Base-by-base conservation (phyloP, 2,888 invertebrate species). In the Flexamia atlantica region DNA sequence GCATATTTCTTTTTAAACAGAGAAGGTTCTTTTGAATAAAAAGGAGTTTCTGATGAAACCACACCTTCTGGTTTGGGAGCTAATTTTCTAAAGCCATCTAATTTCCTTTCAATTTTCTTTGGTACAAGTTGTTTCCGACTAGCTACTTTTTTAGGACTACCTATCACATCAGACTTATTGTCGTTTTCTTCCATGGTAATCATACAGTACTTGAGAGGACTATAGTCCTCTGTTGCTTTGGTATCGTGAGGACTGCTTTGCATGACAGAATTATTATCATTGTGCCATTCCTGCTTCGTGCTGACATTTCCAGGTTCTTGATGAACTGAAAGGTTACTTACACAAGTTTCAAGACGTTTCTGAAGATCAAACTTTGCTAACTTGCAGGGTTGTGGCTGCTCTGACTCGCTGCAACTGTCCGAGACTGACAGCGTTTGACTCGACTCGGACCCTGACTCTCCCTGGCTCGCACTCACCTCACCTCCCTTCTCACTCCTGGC, bases 181-280 rank as follows among this genome's bases (percentile, higher is more conserved):
- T 83, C 79, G 40, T 50, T 86, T 84, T 87, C 89, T 36, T 88
- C 88, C 88, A 89, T 88, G 40, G 88, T 89, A 82, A 89, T 89
- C 70, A 88, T 84, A 87, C 89, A 89, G 82, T 88, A 89, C 68
- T 88, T 89, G 36, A 89, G 82, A 12, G 89, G 84, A 46, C 72
- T 84, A 20, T 42, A 72, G 25, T 80, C 80, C 20, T 83, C 85
- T 10, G 76, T 23, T n/a, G 64, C 30, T 82, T 81, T 79, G 57
- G 32, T 57, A 23, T 79, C 79, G 17, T 20, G 36, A 7, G 32
- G 10, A 28, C 42, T 68, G 50, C 17, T 14, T 12, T 17, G 30
- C 2, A 40, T n/a, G 23, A 40, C 81, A 36, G 50, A 40, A 14
- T 25, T 30, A 10, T 9, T 50, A 28, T 70, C 70, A 46, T 46